Evolutionary conservation across 2,888 invertebrate genomes (phyloP).

Genomic region (Clanis bilineata): DNA sequence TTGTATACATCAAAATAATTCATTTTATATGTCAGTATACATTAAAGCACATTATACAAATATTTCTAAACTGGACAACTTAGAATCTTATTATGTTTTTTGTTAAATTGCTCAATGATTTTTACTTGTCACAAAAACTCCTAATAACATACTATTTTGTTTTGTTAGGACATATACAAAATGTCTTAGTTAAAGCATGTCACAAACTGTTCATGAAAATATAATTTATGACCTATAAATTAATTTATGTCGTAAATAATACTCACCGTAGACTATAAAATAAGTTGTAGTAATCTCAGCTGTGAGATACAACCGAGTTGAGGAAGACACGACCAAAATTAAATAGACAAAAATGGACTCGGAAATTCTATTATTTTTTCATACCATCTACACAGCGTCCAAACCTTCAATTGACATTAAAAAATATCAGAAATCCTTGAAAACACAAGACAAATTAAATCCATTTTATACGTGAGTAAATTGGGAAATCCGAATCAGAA

Average conservation of each 20-base stretch:
- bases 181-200: background rate
- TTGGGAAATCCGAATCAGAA: too few relatives aligned
- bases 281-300: background rate
- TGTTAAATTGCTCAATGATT: too few relatives aligned
- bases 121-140: background rate
- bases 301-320: conserved; percentile 4
- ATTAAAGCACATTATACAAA: background rate
- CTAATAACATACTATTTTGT: background rate
- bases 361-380: background rate
- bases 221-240: background rate
- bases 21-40: background rate
- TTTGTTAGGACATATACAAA: background rate
- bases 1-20: background rate
- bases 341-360: background rate
- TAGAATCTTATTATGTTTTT: background rate
- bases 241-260: conserved; percentile 1
- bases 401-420: background rate
- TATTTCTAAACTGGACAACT: background rate
- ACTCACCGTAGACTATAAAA: background rate
- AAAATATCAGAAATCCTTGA: too few relatives aligned
- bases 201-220: background rate
- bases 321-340: conserved; percentile 8
- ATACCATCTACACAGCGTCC: background rate
- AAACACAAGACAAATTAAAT: too few relatives aligned
- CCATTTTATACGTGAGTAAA: too few relatives aligned